Evolutionary conservation across 2,797 vertebrate genomes (phyloP).

Genomic region (Nannoperca obscura): DNA sequence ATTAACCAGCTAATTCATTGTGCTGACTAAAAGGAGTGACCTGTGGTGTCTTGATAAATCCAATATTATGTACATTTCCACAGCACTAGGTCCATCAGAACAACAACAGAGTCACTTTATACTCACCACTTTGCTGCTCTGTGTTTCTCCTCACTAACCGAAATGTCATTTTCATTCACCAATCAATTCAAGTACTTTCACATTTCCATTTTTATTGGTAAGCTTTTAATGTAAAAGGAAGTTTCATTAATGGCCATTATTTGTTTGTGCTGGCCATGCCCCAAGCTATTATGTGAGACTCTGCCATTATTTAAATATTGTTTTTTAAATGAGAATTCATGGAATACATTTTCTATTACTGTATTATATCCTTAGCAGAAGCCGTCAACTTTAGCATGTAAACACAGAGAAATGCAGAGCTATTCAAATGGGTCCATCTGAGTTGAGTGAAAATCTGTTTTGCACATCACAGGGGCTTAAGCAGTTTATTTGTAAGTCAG

Average conservation of each 20-base stretch:
- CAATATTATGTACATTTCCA: background rate
- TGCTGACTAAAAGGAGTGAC: background rate
- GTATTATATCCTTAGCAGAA: constrained; percentile 33
- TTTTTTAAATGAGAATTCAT: background rate
- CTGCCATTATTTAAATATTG: background rate
- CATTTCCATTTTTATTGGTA: too few species aligned
- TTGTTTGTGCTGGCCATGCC: background rate
- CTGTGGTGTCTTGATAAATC: too few species aligned
- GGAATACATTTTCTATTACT: constrained; percentile 6
- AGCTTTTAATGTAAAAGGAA: background rate
- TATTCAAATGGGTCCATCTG: constrained; percentile 61
- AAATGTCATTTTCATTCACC: background rate
- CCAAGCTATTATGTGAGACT: background rate
- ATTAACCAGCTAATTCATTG: background rate
- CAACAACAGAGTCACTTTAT: background rate
- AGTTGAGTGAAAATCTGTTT: constrained; percentile 70
- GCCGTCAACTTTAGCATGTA: constrained; percentile 38
- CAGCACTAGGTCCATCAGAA: background rate
- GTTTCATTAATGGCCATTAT: background rate
- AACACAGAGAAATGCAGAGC: constrained; percentile 64
- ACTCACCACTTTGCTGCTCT: background rate
- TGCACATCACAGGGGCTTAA: constrained; percentile 82
- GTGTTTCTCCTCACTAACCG: too few species aligned
- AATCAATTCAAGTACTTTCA: background rate
- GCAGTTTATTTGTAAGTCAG: constrained; percentile 79